A percentile compares a stretch with the other conserved stretches of the same genome.
Conservation (phyloP, 2,888 invertebrate genomes). For the Ichneumoninae sp. region DNA sequence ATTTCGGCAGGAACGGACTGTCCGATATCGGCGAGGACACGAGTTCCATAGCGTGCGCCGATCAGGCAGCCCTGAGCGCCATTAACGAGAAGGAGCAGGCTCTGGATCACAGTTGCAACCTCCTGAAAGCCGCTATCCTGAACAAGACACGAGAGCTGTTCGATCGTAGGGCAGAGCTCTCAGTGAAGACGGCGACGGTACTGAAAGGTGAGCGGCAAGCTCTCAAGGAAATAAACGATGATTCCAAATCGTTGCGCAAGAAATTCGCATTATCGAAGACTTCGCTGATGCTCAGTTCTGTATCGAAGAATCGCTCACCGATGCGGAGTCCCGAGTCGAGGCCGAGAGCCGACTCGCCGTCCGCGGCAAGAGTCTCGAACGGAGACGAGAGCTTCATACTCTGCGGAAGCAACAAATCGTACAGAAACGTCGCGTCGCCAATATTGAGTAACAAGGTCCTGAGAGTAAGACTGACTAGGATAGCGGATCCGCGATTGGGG, state of each 20-base stretch:
- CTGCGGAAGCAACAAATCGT: conserved; percentile 36
- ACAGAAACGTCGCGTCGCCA: background rate
- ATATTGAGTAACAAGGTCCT: conserved; percentile 29
- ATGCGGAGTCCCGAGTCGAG: background rate
- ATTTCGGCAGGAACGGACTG: background rate
- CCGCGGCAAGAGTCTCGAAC: background rate
- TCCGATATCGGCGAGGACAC: conserved; percentile 24
- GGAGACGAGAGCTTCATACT: conserved; percentile 37
- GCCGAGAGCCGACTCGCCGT: background rate
- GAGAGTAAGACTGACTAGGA: conserved; percentile 35
- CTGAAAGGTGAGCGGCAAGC: conserved; percentile 52
- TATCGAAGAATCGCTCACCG: background rate
- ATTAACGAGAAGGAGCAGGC: conserved; percentile 68
- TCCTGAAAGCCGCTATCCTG: conserved; percentile 75
- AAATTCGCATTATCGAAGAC: background rate
- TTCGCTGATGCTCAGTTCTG: background rate
- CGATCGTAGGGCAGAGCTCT: conserved; percentile 69
- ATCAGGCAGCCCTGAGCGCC: conserved; percentile 31
- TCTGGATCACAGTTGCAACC: conserved; percentile 70
- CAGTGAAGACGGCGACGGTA: conserved; percentile 69
- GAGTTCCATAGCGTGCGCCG: background rate
- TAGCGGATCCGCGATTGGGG: conserved; percentile 37
- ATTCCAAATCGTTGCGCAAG: background rate
- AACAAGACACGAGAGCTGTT: conserved; percentile 76
- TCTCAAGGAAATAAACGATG: conserved; percentile 27